These are phyloP conservation scores for Eleutherodactylus coqui DNA, from an alignment of 2,797 vertebrate genomes.

Conservation along the genomic window DNA sequence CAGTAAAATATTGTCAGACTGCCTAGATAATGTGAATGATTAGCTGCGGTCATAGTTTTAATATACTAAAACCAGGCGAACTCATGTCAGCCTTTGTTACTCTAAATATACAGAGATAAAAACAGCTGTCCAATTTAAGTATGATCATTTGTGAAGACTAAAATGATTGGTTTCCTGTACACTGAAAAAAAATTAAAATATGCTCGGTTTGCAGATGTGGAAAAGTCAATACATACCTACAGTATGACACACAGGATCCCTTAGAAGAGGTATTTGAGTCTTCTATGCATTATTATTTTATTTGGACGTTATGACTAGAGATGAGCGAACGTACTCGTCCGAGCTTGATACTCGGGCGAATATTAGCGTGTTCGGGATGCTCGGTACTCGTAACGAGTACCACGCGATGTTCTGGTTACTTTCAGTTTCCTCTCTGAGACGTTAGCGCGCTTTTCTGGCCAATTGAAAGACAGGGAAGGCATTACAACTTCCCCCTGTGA, in stretches of 20 bases:
- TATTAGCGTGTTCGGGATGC: too few species aligned
- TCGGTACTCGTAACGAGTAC: too few species aligned
- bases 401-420: too few species aligned
- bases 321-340: too few species aligned
- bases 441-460: too few species aligned
- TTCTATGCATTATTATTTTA: neutral
- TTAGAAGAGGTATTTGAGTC: neutral
- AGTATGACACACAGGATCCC: neutral
- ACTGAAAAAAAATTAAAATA: too few species aligned
- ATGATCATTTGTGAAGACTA: neutral
- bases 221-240: neutral
- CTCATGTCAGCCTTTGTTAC: neutral
- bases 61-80: neutral
- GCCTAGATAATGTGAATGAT: slow-evolving; percentile 13
- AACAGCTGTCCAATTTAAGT: neutral
- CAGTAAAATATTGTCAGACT: neutral
- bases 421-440: too few species aligned
- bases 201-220: neutral
- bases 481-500: too few species aligned
- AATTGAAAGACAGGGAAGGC: too few species aligned
- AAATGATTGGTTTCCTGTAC: neutral
- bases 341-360: too few species aligned
- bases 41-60: neutral
- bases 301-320: too few species aligned
- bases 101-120: neutral